Base-by-base conservation (phyloP, 2,113 vertebrate species). In the Henicopernis longicauda region DNA sequence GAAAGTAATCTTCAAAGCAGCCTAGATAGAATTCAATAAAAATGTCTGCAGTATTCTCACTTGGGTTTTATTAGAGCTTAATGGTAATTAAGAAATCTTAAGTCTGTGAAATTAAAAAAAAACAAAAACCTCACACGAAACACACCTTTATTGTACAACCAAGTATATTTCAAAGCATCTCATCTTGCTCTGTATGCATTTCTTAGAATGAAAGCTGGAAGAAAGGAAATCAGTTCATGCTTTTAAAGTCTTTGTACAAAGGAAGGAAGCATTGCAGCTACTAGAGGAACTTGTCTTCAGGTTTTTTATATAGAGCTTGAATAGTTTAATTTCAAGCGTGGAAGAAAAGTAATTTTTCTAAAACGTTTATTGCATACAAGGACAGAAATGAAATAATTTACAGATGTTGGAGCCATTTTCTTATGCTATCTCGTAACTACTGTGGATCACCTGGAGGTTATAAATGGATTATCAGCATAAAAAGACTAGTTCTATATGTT, bases 21-120 rank as follows among this genome's bases (percentile, higher is more conserved):
- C 69, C 85, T 79, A 10, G 26, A 38, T 58, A 89, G 72, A 92
- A 93, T 88, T 91, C 23, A 82, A 4, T 92, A 84, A 86, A 96
- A 88, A 93, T 22, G 18, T 76, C 80, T 94, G 83, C 78, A 82
- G 50, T 80, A 45, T 88, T 97, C 90, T 96, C 94, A 69, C 82
- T 93, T 87, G 77, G 67, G 57, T 92, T 97, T 90, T 95, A 73
- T 95, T 95, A 76, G 89, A 96, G 79, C 92, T 97, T 97, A 95
- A 72, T 95, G 54, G 74, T 95, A 96, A 95, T 97, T 94, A 96
- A 96, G 87, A 94, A 95, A 90, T 77, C 63, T 84, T 89, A 97
- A 90, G 81, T 71, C 74, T 96, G 76, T 92, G 80, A 91, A 93
- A 91, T 93, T 81, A 79, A 63, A 82, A 90, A 71, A 76, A 72